Evolutionary conservation across 2,113 vertebrate species (phyloP).

Genomic region (Mus pahari): DNA sequence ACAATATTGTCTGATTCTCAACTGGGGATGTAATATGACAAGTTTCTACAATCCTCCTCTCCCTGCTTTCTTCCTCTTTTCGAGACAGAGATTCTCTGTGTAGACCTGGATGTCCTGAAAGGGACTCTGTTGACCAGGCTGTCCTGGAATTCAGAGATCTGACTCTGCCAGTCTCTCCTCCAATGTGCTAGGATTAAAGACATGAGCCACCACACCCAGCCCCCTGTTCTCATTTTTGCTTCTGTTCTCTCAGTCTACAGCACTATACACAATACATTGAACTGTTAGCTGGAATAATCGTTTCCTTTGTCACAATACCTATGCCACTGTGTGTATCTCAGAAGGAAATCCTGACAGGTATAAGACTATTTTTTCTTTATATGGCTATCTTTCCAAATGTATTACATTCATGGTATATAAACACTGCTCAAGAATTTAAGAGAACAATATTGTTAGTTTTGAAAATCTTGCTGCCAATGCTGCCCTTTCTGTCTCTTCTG

Average conservation of each 20-base stretch:
- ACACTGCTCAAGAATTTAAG: background rate
- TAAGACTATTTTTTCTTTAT: background rate
- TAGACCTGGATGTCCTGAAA: background rate
- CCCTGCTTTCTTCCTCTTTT: background rate
- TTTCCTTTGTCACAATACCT: accelerated
- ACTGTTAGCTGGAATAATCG: background rate
- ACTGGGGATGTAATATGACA: background rate
- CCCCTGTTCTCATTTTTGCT: background rate
- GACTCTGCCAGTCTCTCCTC: background rate
- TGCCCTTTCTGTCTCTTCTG: background rate
- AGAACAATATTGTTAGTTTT: background rate
- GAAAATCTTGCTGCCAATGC: background rate
- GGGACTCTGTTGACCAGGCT: background rate
- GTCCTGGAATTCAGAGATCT: background rate
- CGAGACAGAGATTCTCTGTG: background rate
- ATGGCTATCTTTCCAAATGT: background rate
- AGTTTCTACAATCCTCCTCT: background rate
- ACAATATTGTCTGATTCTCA: too few species aligned
- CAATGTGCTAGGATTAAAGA: background rate
- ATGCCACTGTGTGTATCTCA: background rate
- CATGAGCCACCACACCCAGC: too few species aligned
- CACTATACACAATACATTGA: background rate
- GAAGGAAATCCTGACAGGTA: background rate
- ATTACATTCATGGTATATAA: background rate
- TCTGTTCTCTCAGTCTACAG: background rate